A percentile compares a stretch with the other conserved stretches of the same genome.
These are phyloP conservation scores for Mycteria americana DNA, from an alignment of 2,797 vertebrate species.

Conservation along the genomic window DNA sequence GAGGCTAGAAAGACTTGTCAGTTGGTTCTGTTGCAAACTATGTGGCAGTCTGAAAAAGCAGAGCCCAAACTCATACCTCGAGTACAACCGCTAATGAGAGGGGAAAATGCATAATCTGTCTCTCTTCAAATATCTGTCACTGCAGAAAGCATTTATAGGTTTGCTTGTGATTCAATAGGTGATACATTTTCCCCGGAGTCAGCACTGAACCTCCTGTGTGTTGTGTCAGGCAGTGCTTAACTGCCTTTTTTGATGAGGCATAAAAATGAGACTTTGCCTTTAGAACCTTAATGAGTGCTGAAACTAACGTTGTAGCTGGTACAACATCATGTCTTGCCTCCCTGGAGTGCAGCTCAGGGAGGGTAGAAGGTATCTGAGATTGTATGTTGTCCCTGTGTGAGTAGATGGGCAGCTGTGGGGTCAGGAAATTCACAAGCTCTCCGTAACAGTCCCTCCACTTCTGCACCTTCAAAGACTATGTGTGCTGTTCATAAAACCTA, in stretches of 20 bases:
- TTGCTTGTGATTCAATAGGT: not conserved
- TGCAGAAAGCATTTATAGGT: not conserved
- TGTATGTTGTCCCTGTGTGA: rapidly evolving
- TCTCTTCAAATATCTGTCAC: not conserved
- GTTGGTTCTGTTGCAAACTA: not conserved
- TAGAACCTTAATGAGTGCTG: not conserved
- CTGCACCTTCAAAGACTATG: not conserved
- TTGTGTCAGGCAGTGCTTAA: not conserved
- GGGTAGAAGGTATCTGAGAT: not conserved
- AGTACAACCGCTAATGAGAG: not conserved
- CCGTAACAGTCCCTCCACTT: not conserved
- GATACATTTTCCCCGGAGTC: not conserved
- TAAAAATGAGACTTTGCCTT: not conserved
- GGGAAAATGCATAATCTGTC: not conserved
- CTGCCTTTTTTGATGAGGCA: not conserved
- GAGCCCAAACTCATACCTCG: not conserved
- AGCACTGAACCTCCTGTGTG: not conserved
- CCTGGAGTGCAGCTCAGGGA: not conserved
- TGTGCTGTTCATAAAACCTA: not conserved
- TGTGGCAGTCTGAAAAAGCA: not conserved
- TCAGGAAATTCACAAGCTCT: not conserved
- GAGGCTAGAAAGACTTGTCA: not conserved
- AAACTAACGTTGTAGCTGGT: not conserved
- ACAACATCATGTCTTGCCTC: not conserved
- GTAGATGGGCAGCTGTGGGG: not conserved